Percentiles rank a stretch among this genome's conserved stretches.
These are phyloP conservation scores for Zoanthus solanderi DNA, from an alignment of 92 coral and sea anemone species.

Conservation along the genomic window DNA sequence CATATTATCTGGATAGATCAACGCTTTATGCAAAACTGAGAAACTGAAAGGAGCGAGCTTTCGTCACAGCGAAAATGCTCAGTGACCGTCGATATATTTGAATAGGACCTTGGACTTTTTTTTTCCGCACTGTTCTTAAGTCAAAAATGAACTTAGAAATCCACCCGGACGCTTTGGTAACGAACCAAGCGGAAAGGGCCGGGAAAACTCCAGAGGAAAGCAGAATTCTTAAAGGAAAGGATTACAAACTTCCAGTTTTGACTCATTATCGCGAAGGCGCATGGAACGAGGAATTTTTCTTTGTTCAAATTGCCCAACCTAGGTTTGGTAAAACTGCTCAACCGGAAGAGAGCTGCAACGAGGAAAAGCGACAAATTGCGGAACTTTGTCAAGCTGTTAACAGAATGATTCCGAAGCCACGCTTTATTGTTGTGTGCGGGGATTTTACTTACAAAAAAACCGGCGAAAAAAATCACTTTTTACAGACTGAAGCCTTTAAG, in stretches of 20 bases:
- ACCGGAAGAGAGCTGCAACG: conserved; percentile 82
- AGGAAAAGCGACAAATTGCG: conserved; percentile 65
- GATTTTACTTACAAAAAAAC: conserved; percentile 75
- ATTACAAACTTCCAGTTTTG: conserved; percentile 82
- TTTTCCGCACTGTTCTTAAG: no score
- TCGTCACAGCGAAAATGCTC: conserved; percentile 11
- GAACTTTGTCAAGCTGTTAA: conserved; percentile 60
- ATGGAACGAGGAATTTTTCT: conserved; percentile 79
- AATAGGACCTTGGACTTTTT: background rate
- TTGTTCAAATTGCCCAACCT: conserved; percentile 83
- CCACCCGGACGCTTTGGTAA: conserved; percentile 88
- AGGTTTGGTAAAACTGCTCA: conserved; percentile 76
- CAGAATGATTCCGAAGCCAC: conserved; percentile 82
- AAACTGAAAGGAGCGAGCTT: background rate
- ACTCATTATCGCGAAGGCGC: conserved; percentile 85
- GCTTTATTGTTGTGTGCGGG: conserved; percentile 83
- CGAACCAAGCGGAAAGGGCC: conserved; percentile 84
- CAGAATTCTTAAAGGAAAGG: conserved; percentile 77
- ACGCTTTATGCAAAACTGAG: conserved; percentile 19
- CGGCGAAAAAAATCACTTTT: conserved; percentile 73
- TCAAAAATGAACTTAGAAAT: conserved; percentile 76
- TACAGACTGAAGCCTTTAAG: conserved; percentile 82
- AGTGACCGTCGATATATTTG: conserved; percentile 23
- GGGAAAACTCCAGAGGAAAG: conserved; percentile 92
- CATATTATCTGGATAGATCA: conserved; percentile 19